Base-by-base conservation (phyloP, 2,113 vertebrate species). In the Myotis davidii region DNA sequence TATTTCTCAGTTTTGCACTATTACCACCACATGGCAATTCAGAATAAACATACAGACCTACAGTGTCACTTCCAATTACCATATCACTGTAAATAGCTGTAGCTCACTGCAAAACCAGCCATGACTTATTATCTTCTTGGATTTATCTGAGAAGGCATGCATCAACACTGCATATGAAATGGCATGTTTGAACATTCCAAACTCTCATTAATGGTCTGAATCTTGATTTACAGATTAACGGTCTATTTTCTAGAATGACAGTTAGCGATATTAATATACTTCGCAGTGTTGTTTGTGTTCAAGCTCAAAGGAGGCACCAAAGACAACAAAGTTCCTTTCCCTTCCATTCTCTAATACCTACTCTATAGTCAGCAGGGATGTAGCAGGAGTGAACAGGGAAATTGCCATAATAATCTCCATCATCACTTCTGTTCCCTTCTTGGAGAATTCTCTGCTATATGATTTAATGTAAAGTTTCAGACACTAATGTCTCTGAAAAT, bases 1-100 rank as follows among this genome's bases (percentile, higher is more conserved):
- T 91, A 95, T 97, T 98, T 97, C 96, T 95, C 97, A 97, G 96
- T 97, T 91, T 97, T 97, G 85, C 86, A 78, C 56, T 97, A 78
- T 95, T 96, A 97, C 98, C 96, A 87, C 98, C 98, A 98, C 76
- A 85, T 98, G 97, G 97, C 96, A 98, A 97, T 96, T 92, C 94
- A 70, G 23, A 74, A 94, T 92, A 97, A 97, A 95, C 82, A 96
- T 87, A 84, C 85, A 95, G 88, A 96, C 88, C 65, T 34, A 56
- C 56, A 65, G 27, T 39, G 69, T 94, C 95, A 93, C 72, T 97
- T 93, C 77, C 81, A 83, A 93, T 98, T 91, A 97, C 69, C 77
- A 85, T 23, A 76, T 94, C 94, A 94, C 69, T 69, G n/a, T 37
- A 89, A 90, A 96, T 86, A 79, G 8, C 74, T 97, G 70, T 95